These are phyloP conservation scores for Athalia cordata DNA, from an alignment of 2,888 invertebrate genomes.

Conservation along the genomic window DNA sequence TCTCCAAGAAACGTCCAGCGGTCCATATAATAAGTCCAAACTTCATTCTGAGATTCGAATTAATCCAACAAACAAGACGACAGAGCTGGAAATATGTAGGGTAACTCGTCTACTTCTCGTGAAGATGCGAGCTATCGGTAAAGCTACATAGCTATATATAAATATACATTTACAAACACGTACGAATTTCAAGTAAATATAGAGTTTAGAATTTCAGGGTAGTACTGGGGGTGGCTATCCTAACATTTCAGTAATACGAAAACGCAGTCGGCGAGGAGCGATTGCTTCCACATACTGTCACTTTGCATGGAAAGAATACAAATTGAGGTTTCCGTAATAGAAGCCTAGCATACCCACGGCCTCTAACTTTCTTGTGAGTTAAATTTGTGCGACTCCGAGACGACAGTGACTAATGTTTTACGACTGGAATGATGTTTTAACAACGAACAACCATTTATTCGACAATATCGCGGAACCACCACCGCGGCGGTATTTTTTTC, in stretches of 20 bases:
- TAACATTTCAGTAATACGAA: neutral
- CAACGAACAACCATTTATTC: slow-evolving; percentile 36
- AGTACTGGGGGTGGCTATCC: too few species aligned
- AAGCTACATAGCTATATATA: too few species aligned
- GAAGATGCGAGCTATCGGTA: too few species aligned
- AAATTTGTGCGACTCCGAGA: slow-evolving; percentile 68
- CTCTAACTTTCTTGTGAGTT: slow-evolving; percentile 65
- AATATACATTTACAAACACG: too few species aligned
- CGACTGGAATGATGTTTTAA: slow-evolving; percentile 63
- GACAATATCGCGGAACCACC: slow-evolving; percentile 12
- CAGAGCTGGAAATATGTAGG: neutral
- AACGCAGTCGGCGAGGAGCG: slow-evolving; percentile 53
- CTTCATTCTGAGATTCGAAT: slow-evolving; percentile 16
- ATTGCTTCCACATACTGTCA: slow-evolving; percentile 61
- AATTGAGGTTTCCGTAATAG: slow-evolving; percentile 60
- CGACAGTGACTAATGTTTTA: slow-evolving; percentile 69
- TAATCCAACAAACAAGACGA: slow-evolving; percentile 4
- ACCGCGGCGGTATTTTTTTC: slow-evolving; percentile 16
- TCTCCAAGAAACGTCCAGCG: neutral
- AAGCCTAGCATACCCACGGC: slow-evolving; percentile 29
- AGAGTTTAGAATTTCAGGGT: too few species aligned
- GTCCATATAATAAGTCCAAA: neutral
- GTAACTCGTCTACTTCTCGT: neutral
- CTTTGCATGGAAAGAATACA: slow-evolving; percentile 64
- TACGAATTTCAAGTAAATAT: too few species aligned